A percentile compares a stretch with the other conserved stretches of the same genome.
These are phyloP conservation scores for Guaruba guarouba DNA, from an alignment of 2,113 vertebrate genomes.

Conservation along the genomic window DNA sequence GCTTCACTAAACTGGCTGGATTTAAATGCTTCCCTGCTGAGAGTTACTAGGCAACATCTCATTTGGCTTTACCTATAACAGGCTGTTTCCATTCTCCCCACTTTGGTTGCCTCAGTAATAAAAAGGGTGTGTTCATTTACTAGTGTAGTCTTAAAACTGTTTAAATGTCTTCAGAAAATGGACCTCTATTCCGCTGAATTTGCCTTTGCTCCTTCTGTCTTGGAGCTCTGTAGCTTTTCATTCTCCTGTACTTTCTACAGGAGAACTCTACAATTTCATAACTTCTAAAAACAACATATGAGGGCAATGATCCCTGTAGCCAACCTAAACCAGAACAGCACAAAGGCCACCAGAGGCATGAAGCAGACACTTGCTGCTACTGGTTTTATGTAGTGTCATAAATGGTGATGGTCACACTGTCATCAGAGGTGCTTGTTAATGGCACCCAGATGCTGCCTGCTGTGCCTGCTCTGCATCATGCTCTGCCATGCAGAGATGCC, in stretches of 20 bases:
- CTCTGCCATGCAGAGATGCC: neutral
- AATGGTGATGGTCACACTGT: neutral
- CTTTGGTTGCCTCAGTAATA: conserved; percentile 40
- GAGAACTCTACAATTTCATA: neutral
- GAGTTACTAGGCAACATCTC: conserved; percentile 67
- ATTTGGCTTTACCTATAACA: conserved; percentile 51
- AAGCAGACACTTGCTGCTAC: neutral
- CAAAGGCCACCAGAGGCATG: neutral
- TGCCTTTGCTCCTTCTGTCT: neutral
- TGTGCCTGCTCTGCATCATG: neutral
- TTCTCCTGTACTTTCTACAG: neutral
- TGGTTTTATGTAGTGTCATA: neutral
- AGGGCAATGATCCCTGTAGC: neutral
- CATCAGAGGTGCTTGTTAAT: neutral
- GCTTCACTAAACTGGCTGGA: conserved; percentile 11
- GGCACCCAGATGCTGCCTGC: neutral
- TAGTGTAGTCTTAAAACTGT: neutral
- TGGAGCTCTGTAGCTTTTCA: neutral
- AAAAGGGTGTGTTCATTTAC: conserved; percentile 32
- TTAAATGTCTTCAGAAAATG: neutral
- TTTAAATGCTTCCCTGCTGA: conserved; percentile 58
- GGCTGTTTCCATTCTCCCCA: conserved; percentile 36
- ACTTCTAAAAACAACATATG: neutral
- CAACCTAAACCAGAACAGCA: neutral
- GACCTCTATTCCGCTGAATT: neutral